Percentiles rank a stretch among this genome's conserved stretches.
These are phyloP conservation scores for Campodea augens DNA, from an alignment of 1,140 invertebrate genomes.

Conservation along the genomic window DNA sequence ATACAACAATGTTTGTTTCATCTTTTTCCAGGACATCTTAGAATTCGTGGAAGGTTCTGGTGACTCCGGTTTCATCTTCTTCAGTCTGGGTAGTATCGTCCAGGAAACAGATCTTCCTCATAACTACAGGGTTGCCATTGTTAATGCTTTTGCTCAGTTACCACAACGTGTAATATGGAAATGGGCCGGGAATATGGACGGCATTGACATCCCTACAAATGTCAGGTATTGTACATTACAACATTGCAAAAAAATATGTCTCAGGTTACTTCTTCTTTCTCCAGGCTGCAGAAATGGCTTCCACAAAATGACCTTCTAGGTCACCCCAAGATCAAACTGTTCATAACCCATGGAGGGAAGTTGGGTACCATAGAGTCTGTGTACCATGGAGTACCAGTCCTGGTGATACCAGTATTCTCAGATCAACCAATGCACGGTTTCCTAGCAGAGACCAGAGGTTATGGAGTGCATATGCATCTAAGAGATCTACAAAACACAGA, in stretches of 20 bases:
- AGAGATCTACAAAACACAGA: background rate
- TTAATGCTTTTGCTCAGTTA: constrained; percentile 5
- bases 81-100: constrained; percentile 5
- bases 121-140: background rate
- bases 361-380: constrained; percentile 11
- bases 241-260: too few relatives aligned
- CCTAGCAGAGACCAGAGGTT: background rate
- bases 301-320: constrained; percentile 3
- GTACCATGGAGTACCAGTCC: constrained; percentile 9
- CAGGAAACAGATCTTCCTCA: constrained; percentile 1
- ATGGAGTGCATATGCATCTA: constrained; percentile 3
- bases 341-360: constrained; percentile 11
- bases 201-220: constrained; percentile 11
- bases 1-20: too few relatives aligned
- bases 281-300: background rate
- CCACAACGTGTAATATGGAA: constrained; percentile 14
- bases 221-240: constrained; percentile 15
- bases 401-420: constrained; percentile 10
- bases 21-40: constrained; percentile 7
- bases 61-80: constrained; percentile 7
- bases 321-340: constrained; percentile 12
- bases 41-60: constrained; percentile 4
- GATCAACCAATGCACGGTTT: constrained; percentile 3
- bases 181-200: constrained; percentile 11
- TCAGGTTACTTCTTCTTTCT: background rate